Base-by-base conservation (phyloP, 2,888 invertebrate species). In the Cheilosia pagana region DNA sequence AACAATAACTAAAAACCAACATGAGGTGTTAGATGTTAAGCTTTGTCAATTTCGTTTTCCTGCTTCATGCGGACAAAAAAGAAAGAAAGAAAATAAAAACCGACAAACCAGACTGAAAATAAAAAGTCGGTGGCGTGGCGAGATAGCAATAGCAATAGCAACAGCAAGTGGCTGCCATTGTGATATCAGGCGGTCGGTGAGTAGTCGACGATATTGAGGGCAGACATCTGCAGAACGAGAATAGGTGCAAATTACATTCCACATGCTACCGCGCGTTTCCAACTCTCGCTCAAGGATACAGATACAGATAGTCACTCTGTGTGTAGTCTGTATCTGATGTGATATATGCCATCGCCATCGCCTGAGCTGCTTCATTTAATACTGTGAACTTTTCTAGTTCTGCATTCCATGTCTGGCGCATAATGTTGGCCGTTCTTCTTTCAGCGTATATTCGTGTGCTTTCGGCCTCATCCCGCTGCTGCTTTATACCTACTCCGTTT, bases 231-330 rank as follows among this genome's bases (percentile, higher is more conserved):
- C 83, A 85, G 75, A 79, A 79, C 79, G 68, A 79, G 75, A 83
- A 85, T 79, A 85, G 83, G 79, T 85, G 83, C 83, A 85, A 85
- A 85, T 85, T 85, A 85, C 83, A 85, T 85, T 85, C 83, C 75
- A 75, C 83, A 85, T 85, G 83, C 83, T 85, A 75, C 79, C 83
- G 79, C 78, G 78, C 68, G 28, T 8, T 75, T 74, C 39, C 59
- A 85, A 70, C 65, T 65, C 65, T 65, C 74, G 52, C 52, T 53
- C 57, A 79, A 78, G 72, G 79, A 77, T 70, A 53, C 59, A 68
- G 48, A 78, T 55, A 63, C 45, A 43, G 35, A 74, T 45, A 31
- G 53, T 31, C 39, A 23, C 55, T 57, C 48, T 45, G 14, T 45
- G 8, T 28, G 35, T 35, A 35, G 35, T 70, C 50, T 52, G 53